phyloP scores from a whole-genome alignment of 2,113 vertebrate genomes.

The Carassius carassius region DNA sequence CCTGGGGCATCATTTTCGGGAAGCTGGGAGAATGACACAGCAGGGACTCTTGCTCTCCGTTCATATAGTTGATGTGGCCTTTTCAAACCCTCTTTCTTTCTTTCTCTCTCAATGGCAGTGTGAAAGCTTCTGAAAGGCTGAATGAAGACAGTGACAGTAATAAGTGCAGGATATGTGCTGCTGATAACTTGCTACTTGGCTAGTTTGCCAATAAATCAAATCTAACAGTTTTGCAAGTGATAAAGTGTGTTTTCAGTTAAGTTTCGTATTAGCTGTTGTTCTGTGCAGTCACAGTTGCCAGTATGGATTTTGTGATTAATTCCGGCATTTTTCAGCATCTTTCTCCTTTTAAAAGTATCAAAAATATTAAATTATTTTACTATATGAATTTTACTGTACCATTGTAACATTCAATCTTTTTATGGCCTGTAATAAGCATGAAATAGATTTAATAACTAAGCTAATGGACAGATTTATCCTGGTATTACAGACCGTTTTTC shows the following conservation, averaged over 20 bases:
- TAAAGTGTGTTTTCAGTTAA: conserved; percentile 12
- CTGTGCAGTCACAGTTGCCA: background rate
- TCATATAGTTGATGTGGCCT: conserved; percentile 53
- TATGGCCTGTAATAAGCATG: background rate
- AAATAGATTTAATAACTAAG: background rate
- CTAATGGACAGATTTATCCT: background rate
- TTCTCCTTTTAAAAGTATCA: background rate
- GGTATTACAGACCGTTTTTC: background rate
- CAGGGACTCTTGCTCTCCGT: conserved; percentile 26
- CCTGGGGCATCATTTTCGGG: conserved; percentile 23
- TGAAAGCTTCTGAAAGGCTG: conserved; percentile 33
- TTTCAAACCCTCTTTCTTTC: conserved; percentile 31
- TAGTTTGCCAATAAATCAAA: conserved; percentile 1
- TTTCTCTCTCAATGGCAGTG: conserved; percentile 16
- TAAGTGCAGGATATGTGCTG: background rate
- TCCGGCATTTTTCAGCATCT: background rate
- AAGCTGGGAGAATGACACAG: conserved; percentile 56
- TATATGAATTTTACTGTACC: background rate
- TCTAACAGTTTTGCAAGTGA: background rate
- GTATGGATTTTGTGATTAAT: background rate
- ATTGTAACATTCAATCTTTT: too few relatives aligned
- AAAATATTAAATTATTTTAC: background rate
- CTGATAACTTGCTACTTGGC: conserved; percentile 10
- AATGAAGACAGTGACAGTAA: conserved; percentile 26
- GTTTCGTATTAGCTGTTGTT: background rate